A percentile compares a stretch with the other conserved stretches of the same genome.
phyloP scores from a whole-genome alignment of 2,113 vertebrate species.

The Tympanuchus pallidicinctus region DNA sequence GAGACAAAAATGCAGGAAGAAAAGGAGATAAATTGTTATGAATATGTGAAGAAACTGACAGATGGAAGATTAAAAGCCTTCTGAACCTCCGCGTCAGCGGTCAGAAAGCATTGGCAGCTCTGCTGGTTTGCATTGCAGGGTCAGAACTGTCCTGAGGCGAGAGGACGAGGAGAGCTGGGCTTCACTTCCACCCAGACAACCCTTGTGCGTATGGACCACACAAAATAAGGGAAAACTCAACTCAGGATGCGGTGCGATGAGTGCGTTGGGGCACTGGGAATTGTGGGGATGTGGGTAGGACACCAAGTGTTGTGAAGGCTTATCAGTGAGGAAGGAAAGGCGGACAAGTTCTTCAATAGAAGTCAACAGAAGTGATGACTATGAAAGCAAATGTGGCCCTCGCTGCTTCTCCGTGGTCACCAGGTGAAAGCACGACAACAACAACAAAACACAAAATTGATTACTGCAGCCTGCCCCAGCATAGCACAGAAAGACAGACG shows the following conservation, averaged over 20 bases:
- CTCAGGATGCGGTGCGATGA: accelerated
- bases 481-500: not conserved
- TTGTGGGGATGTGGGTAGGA: not conserved
- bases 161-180: not conserved
- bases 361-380: not conserved
- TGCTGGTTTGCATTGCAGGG: not conserved
- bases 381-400: not conserved
- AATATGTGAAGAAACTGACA: not conserved
- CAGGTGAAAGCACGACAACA: not conserved
- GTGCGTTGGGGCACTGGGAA: not conserved
- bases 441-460: not conserved
- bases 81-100: not conserved
- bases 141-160: not conserved
- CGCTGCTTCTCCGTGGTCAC: not conserved
- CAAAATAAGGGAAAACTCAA: not conserved
- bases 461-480: not conserved
- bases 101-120: not conserved
- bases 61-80: not conserved
- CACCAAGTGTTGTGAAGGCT: not conserved
- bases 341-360: not conserved
- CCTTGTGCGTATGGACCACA: not conserved
- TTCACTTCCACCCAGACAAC: not conserved
- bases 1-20: not conserved
- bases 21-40: not conserved
- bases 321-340: not conserved